phyloP scores from a whole-genome alignment of 2,113 vertebrate species.

The Alces alces region DNA sequence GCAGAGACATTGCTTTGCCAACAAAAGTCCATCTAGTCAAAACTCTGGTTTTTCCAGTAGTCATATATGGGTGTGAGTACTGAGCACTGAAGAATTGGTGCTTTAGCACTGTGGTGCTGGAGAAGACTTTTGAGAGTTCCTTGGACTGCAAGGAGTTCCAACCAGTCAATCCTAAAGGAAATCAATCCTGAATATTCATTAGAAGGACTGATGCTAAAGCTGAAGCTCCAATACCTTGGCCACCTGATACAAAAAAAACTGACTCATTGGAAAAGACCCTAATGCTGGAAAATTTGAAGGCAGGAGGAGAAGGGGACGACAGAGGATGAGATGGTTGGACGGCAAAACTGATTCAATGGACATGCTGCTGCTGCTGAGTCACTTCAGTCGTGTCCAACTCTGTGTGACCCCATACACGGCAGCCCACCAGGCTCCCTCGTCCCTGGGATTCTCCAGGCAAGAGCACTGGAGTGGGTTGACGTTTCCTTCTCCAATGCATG shows the following conservation, averaged over 20 bases:
- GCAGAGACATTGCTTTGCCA: not conserved
- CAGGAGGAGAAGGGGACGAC: not conserved
- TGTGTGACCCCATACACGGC: too few relatives aligned
- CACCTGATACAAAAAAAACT: not conserved
- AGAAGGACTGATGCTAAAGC: not conserved
- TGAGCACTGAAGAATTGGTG: not conserved
- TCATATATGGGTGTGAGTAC: accelerated
- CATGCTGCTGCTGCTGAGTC: not conserved
- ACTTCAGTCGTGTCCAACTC: too few relatives aligned
- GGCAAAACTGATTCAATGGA: not conserved
- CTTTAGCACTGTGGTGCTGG: not conserved
- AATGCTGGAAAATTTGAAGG: not conserved
- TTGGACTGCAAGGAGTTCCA: not conserved
- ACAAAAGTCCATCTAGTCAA: not conserved
- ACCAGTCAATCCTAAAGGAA: not conserved
- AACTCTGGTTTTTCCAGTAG: not conserved
- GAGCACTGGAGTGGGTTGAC: too few relatives aligned
- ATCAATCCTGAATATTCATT: not conserved
- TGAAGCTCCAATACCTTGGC: not conserved
- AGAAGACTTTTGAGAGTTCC: not conserved
- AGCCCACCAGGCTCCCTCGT: too few relatives aligned
- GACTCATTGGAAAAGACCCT: not conserved
- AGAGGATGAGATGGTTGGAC: not conserved
- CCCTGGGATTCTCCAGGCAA: too few relatives aligned
- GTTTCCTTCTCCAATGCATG: too few relatives aligned